Base-by-base conservation (phyloP, 2,797 vertebrate genomes). In the Chelmon rostratus region DNA sequence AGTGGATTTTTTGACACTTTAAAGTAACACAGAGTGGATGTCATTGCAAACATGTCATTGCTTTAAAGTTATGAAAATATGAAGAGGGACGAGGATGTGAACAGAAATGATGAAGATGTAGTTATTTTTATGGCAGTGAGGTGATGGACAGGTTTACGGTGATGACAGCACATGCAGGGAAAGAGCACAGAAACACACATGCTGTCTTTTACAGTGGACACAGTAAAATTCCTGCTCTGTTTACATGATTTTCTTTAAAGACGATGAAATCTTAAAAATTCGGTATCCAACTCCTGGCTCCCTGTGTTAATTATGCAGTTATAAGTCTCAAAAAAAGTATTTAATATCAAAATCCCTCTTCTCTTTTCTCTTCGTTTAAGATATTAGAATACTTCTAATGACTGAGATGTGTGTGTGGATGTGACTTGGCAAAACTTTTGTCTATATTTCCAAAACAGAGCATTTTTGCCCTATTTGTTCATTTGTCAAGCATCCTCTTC, bases 91-190 rank as follows among this genome's bases (percentile, higher is more conserved):
- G 53, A 25, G 3, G 18, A 38, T 40, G 10, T 54, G 12, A 53
- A 19, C 21, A 54, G 2, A 66, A 19, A 23, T 44, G 0, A 47
- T 68, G 64, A 4, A 47, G 16, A 33, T 35, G 25, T 1, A 4
- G 64, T 54, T 71, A 10, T 18, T 49, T 59, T 42, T 23, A 46
- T 10, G n/a, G 21, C 13, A 67, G 44, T 67, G 10, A 59, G n/a
- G 6, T 15, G 57, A 19, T 6, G n/a, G 5, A 25, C 16, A 33
- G 31, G 64, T 67, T 40, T 8, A 65, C 72, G 54, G 1, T 54
- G 44, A 72, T 53, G 28, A 31, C 23, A 37, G 40, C 5, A 53
- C 64, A 84, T 49, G 64, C 63, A 72, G 19, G 58, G 57, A 25
- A 61, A 40, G 0, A 8, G 65, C 21, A 42, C 40, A 74, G 21